Evolutionary conservation across 2,888 invertebrate species (phyloP), one percentile per base, ranked within the genome.

Genomic region (Meta bourneti): DNA sequence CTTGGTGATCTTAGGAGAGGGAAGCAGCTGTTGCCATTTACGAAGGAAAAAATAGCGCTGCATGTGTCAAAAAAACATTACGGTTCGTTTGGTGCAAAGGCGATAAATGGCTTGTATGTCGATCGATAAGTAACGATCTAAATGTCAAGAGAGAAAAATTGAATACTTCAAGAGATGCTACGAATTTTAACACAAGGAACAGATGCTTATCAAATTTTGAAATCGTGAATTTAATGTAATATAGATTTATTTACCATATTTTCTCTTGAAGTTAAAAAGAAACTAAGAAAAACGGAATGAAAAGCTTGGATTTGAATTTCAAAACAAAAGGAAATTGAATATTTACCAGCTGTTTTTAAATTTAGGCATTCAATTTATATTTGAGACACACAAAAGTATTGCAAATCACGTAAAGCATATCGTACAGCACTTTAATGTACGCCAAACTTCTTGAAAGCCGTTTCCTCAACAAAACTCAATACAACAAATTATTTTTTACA

Each of bases 1-100:
- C 74, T 74, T 34, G 34, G 34, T 34, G 74, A 74, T 74, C 20
- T 34, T 74, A 74, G 74, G 34, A 81, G 51, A 13, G 20, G 11
- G 61, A 9, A 69, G n/a, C 80, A 81, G 61, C 80, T 81, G 80
- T 69, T 81, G 51, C 52, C 20, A 81, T 61, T 61, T 61, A 61
- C 13, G 20, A 6, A 34, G 20, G 69, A 61, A 54, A 54, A 52
- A 79, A 79, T 54, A 20, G n/a, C 79, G 80, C 13, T 69, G 80
- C 34, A 54, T 34, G 20, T 69, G 80, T 81, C 34, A 69, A 81
- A 81, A 81, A 81, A 69, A 34, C 79, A 54, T 20, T 81, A 54
- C 48, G 80, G 19, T 69, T 81, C 80, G 69, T 81, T 81, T 81
- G 16, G 69, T 81, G 19, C 34, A 81, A 81, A 69, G 74, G 48